Evolutionary conservation across 2,888 invertebrate species (phyloP).

Genomic region (Spisula solida): DNA sequence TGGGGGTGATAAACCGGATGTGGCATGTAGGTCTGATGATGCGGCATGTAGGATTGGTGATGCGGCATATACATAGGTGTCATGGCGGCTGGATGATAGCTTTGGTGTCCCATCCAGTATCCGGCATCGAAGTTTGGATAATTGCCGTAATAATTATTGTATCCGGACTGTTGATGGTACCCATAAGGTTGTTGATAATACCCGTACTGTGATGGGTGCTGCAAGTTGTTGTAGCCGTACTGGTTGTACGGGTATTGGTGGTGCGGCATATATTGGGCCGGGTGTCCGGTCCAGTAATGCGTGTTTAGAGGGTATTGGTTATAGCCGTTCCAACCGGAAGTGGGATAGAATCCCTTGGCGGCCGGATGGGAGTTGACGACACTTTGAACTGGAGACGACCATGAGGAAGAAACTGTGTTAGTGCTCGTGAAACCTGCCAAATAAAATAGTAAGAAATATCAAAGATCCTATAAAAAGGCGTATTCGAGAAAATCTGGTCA

Average conservation of each 20-base stretch:
- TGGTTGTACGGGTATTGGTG: conserved; percentile 38
- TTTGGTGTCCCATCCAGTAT: conserved; percentile 46
- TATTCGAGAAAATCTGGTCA: too few relatives aligned
- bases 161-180: conserved; percentile 44
- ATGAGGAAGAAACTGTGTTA: not conserved
- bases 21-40: not conserved
- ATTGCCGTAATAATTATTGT: conserved; percentile 42
- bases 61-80: conserved; percentile 20
- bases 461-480: too few relatives aligned
- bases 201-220: not conserved
- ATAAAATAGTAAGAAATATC: not conserved
- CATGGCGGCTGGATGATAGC: conserved; percentile 40
- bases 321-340: conserved; percentile 21
- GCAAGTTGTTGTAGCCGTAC: not conserved
- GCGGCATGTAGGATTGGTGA: not conserved
- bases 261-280: conserved; percentile 29
- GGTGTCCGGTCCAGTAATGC: conserved; percentile 61
- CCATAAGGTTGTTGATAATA: conserved; percentile 46
- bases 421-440: not conserved
- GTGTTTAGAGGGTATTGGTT: conserved; percentile 43
- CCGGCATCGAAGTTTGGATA: conserved; percentile 54
- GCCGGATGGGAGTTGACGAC: conserved; percentile 11
- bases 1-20: conserved; percentile 28
- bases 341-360: conserved; percentile 43
- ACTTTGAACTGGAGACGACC: not conserved